Base-by-base conservation (phyloP, 2,888 invertebrate genomes). In the Hylaea fasciaria region DNA sequence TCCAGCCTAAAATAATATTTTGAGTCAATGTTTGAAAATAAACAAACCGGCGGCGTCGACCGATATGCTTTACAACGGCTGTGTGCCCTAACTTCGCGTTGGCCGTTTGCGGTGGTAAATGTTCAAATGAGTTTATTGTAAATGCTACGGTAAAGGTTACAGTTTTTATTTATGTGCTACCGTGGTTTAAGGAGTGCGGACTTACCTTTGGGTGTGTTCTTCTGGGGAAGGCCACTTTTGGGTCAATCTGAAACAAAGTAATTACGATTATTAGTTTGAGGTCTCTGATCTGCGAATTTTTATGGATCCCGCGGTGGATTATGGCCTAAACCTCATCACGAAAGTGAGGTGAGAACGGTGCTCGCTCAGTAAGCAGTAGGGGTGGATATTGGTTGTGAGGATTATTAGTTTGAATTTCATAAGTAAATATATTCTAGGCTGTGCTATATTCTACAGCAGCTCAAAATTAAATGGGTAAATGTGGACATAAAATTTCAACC, bases 161-260 rank as follows among this genome's bases (percentile, higher is more conserved):
- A 79, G 78, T 80, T 82, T 80, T 76, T 82, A 82, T 85, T 85
- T 85, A 83, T 77, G 76, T 76, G 71, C 71, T 65, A 70, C 75
- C 74, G 64, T 74, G 71, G 73, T 72, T 72, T 77, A 70, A 78
- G 77, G 64, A 72, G 14, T 13, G 13, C 9, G 12, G 43, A 73
- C 96, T 96, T 94, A 98, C 98, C 97, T 98, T 98, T 93, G 98
- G 98, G 94, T 98, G 98, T 94, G 98, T 97, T 95, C 98, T 95
- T 94, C 99, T 96, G 79, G 99, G 99, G 94, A 99, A 99, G 91
- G 99, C 99, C 93, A 99, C 98, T 96, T 99, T 99, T 80, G 99
- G 99, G 93, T 99, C 99, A 94, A 99, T 99, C 99, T 99, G 96
- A 70, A 95, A 89, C 84, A 76, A 66, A 50, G 54, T 3, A 40